Base-by-base conservation (phyloP, 2,113 vertebrate species). In the Nerophis ophidion region DNA sequence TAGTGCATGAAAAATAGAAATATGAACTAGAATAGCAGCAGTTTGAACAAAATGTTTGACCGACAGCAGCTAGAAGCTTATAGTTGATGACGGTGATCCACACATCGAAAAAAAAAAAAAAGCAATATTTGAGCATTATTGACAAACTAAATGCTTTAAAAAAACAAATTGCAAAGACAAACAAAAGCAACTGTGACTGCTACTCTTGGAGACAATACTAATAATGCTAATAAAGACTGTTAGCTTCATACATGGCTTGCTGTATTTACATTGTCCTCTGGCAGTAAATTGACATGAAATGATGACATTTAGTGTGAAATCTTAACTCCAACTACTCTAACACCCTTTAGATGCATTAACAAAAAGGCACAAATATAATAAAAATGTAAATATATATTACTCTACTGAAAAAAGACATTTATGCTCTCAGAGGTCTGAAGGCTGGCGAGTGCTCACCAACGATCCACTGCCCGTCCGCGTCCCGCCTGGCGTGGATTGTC, bases 11-110 rank as follows among this genome's bases (percentile, higher is more conserved):
- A 74, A 65, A 68, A 81, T 57, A 59, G 49, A 3, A 38, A 75
- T 61, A 74, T 67, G 60, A 78, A 80, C 64, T 48, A 52, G 8
- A 61, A 68, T 75, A 82, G 84, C 84, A 82, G 84, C 84, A 79
- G 56, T 55, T 78, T 62, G 68, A 59, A 53, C 68, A 57, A 78
- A 64, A 70, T 63, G 60, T 72, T 58, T 2, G 52, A 73, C 69
- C 75, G 45, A 49, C 80, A 75, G 54, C 6, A 49, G 72, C 54
- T 63, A 16, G 14, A 61, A 35, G 64, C 62, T 80, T 54, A 58
- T 65, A 75, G 71, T 57, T 81, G 75, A 12, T 44, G 40, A 44
- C 12, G 40, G 12, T 47, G 66, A 80, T 73, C 67, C 68, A 68
- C 54, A 77, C 69, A 74, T 70, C 71, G 74, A 48, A 63, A 54